Conservation (phyloP, 1,140 invertebrate genomes). For the Cylas formicarius region DNA sequence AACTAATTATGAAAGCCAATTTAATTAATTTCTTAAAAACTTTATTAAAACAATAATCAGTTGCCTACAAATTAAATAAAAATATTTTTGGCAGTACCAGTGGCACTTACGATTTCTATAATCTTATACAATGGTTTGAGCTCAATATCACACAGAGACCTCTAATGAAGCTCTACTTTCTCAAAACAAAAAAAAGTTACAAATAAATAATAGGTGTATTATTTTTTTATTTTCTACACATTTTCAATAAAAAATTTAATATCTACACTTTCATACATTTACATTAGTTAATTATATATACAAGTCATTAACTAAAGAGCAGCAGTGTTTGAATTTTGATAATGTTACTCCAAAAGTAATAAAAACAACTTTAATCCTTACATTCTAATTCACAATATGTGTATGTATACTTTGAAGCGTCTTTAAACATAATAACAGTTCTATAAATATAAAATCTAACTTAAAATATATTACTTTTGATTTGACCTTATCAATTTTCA, state of each 20-base stretch:
- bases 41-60: too few relatives aligned
- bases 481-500: slow-evolving; percentile 21
- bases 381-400: slow-evolving; percentile 10
- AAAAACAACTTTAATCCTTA: slow-evolving; percentile 13
- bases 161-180: too few relatives aligned
- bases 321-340: slow-evolving; percentile 15
- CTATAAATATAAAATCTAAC: slow-evolving; percentile 3
- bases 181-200: too few relatives aligned
- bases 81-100: too few relatives aligned
- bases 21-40: too few relatives aligned
- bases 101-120: too few relatives aligned
- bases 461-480: slow-evolving; percentile 22
- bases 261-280: slow-evolving; percentile 35
- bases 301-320: slow-evolving; percentile 15
- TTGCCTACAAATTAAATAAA: too few relatives aligned
- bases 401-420: slow-evolving; percentile 9
- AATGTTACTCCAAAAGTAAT: slow-evolving; percentile 22
- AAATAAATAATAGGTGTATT: slow-evolving; percentile 22
- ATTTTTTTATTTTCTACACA: slow-evolving; percentile 16
- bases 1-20: too few relatives aligned
- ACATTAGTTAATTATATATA: slow-evolving; percentile 27
- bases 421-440: slow-evolving; percentile 4
- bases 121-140: too few relatives aligned
- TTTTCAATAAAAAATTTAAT: slow-evolving; percentile 36
- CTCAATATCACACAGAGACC: too few relatives aligned